Base-by-base conservation (phyloP, 2,113 vertebrate genomes). In the Sula dactylatra region DNA sequence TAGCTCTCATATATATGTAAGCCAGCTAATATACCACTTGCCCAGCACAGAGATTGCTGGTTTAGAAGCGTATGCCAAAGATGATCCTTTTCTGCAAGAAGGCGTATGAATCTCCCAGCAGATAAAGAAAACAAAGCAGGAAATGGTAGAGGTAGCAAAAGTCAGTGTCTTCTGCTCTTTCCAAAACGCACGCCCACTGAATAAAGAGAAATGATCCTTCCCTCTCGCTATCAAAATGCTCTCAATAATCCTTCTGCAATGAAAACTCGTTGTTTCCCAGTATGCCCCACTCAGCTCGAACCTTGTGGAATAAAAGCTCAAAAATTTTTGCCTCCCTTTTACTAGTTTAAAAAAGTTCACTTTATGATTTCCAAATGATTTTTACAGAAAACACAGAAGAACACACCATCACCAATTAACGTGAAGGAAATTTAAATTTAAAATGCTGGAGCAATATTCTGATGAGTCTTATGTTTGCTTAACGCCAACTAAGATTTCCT, bases 351-450 rank as follows among this genome's bases (percentile, higher is more conserved):
- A 91, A 95, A 67, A 8, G 42, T 67, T 93, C 84, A 25, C 58
- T 87, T 87, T 20, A 76, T 79, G 69, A 67, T 85, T 79, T 94
- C 59, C 58, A 87, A 81, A 45, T 24, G 13, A 74, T 86, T 88
- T 94, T 92, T 84, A 90, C 85, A 89, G 72, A 86, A 94, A 96
- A 90, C 71, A 82, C 26, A 93, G 64, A 90, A 94, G 93, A 93
- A 70, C 88, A 91, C 9, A 1, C 70, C 73, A 87, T n/a, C 58
- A 10, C 70, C 81, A 87, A 95, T 94, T 95, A 93, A 93, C 0
- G 50, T 85, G 77, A 93, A 97, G 93, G 86, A 96, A 97, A 95
- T 95, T 95, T 80, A 96, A 95, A 96, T 83, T 91, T 69, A 77
- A 62, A 97, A 97, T 6, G 15, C 70, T 92, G 58, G 93, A 97